phyloP scores from a whole-genome alignment of 1,140 invertebrate genomes.

The Drosophila pallidifrons region DNA sequence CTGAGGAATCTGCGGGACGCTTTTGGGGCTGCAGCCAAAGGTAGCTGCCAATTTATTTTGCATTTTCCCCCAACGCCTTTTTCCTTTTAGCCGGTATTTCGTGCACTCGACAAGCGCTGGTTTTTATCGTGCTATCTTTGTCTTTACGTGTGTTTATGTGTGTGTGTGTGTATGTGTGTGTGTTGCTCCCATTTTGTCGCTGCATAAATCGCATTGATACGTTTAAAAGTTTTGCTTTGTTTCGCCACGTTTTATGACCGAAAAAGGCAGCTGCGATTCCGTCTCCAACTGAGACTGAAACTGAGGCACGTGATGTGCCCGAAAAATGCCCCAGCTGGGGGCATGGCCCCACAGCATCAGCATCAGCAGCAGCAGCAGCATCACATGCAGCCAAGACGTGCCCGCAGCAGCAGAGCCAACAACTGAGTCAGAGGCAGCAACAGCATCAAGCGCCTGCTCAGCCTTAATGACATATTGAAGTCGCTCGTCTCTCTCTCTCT shows the following conservation, averaged over 20 bases:
- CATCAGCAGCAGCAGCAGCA: background rate
- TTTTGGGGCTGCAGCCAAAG: conserved; percentile 51
- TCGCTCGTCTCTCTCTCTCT: conserved; percentile 13
- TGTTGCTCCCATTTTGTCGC: conserved; percentile 56
- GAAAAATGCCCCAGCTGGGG: conserved; percentile 43
- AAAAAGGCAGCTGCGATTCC: conserved; percentile 47
- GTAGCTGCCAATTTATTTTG: conserved; percentile 81
- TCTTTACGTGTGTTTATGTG: conserved; percentile 2
- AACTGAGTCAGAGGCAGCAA: conserved; percentile 9
- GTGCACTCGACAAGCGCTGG: background rate
- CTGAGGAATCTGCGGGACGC: conserved; percentile 24
- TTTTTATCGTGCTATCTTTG: conserved; percentile 51
- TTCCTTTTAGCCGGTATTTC: conserved; percentile 12
- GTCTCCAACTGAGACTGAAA: conserved; percentile 42
- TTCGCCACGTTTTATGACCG: conserved; percentile 74
- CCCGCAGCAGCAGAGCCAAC: conserved; percentile 24
- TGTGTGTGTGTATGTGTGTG: conserved; percentile 22
- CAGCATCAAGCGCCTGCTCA: conserved; percentile 46
- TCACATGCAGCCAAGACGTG: conserved; percentile 58
- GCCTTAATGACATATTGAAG: conserved; percentile 58
- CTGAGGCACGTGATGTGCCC: conserved; percentile 64
- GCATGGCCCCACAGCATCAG: conserved; percentile 25
- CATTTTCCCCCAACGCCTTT: conserved; percentile 59
- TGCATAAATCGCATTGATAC: conserved; percentile 81
- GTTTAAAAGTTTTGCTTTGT: conserved; percentile 65